Percentiles rank a stretch among this genome's conserved stretches.
These are phyloP conservation scores for Serripes groenlandicus DNA, from an alignment of 2,888 invertebrate genomes.

Conservation along the genomic window DNA sequence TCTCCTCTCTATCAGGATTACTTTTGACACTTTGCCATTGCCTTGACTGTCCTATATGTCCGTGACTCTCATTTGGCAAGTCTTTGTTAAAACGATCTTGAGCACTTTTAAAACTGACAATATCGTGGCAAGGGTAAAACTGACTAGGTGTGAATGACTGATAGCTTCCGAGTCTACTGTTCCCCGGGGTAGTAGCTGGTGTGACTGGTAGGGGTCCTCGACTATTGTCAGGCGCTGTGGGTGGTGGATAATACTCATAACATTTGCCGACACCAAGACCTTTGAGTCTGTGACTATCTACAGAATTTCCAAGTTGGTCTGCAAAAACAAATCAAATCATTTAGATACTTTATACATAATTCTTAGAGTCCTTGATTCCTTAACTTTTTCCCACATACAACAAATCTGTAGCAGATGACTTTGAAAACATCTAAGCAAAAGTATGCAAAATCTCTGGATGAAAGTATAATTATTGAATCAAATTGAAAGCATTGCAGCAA, in stretches of 20 bases:
- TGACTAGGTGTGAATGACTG: constrained; percentile 40
- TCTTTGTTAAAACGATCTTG: constrained; percentile 16
- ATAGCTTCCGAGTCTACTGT: constrained; percentile 13
- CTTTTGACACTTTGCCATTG: constrained; percentile 14
- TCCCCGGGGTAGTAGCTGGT: constrained; percentile 24
- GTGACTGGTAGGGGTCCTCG: neutral
- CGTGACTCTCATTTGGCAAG: constrained; percentile 31
- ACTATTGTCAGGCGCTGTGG: constrained; percentile 48
- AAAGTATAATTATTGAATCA: no score
- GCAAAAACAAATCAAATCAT: no score
- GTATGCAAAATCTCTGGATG: no score
- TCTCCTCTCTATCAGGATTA: constrained; percentile 3
- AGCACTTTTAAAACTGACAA: constrained; percentile 33
- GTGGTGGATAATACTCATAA: constrained; percentile 54
- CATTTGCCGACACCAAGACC: constrained; percentile 65
- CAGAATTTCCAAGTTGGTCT: constrained; percentile 57
- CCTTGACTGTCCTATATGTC: neutral
- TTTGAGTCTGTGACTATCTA: constrained; percentile 63
- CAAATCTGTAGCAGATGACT: no score
- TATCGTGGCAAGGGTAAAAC: constrained; percentile 7
- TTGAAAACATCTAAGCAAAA: no score
- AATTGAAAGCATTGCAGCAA: neutral
- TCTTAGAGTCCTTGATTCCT: no score
- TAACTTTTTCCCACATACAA: no score
- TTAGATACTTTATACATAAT: no score